phyloP scores from a whole-genome alignment of 2,797 vertebrate species.

The Danio choprae region DNA sequence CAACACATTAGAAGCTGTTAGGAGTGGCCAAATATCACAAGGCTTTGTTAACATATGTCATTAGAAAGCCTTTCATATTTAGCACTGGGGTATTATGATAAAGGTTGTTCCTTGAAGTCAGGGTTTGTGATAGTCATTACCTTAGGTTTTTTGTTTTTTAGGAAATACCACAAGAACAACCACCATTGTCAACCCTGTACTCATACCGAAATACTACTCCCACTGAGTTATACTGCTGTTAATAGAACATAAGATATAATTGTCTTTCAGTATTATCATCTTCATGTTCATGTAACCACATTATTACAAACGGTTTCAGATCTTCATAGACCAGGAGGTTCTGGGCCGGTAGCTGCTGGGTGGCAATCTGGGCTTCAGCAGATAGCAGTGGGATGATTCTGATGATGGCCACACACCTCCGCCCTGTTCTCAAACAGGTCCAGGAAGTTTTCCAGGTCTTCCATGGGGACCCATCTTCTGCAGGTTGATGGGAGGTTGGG shows the following conservation, averaged over 20 bases:
- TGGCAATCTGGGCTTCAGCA: too few species aligned
- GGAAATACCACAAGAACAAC: conserved; percentile 36
- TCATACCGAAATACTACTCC: conserved; percentile 15
- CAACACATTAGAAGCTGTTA: conserved; percentile 16
- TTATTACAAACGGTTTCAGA: background rate
- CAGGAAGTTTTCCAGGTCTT: too few species aligned
- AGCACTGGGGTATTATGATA: background rate
- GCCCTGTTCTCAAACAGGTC: too few species aligned
- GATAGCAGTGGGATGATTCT: too few species aligned
- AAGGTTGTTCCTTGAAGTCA: background rate
- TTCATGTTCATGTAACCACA: background rate
- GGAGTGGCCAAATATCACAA: conserved; percentile 1
- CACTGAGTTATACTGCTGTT: background rate
- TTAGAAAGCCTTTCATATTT: background rate
- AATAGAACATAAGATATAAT: background rate
- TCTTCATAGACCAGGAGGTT: too few species aligned
- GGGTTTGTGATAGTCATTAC: background rate
- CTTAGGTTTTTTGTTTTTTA: background rate
- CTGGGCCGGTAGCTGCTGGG: too few species aligned
- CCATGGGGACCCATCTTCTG: too few species aligned
- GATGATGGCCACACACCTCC: too few species aligned
- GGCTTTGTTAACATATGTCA: background rate
- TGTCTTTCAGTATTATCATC: background rate
- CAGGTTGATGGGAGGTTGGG: too few species aligned
- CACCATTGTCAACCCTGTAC: conserved; percentile 9